phyloP scores from a whole-genome alignment of 2,113 vertebrate genomes.

The Pica pica region DNA sequence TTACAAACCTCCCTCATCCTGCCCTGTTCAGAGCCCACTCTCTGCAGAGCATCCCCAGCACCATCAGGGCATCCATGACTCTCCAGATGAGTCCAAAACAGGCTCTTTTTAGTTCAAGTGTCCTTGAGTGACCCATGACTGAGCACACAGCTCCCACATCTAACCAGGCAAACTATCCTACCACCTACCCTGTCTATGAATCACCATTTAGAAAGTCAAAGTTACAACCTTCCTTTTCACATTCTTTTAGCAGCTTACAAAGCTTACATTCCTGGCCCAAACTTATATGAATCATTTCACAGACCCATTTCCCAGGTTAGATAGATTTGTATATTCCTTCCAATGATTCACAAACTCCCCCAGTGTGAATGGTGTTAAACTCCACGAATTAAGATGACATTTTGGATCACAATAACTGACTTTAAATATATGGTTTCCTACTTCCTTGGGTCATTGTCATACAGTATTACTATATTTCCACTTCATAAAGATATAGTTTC shows the following conservation, averaged over 20 bases:
- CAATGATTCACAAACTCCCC: background rate
- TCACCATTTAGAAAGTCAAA: background rate
- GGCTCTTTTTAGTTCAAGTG: background rate
- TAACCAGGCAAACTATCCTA: background rate
- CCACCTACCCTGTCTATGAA: background rate
- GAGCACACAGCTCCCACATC: background rate
- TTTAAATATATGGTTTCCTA: background rate
- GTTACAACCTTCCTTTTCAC: background rate
- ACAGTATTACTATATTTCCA: background rate
- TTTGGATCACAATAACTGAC: background rate
- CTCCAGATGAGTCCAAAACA: background rate
- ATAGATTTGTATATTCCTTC: background rate
- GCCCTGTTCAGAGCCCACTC: background rate
- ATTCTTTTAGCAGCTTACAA: background rate
- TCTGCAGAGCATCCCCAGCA: background rate
- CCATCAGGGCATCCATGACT: too few species aligned
- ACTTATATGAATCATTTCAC: background rate
- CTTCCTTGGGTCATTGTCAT: background rate
- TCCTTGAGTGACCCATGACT: background rate
- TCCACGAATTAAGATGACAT: background rate
- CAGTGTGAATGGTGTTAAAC: background rate
- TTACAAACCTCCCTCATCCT: background rate
- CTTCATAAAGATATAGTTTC: conserved; percentile 43
- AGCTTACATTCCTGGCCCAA: background rate
- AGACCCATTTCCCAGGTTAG: background rate